These are phyloP conservation scores for Noctua pronuba DNA, from an alignment of 2,888 invertebrate species.

Conservation along the genomic window DNA sequence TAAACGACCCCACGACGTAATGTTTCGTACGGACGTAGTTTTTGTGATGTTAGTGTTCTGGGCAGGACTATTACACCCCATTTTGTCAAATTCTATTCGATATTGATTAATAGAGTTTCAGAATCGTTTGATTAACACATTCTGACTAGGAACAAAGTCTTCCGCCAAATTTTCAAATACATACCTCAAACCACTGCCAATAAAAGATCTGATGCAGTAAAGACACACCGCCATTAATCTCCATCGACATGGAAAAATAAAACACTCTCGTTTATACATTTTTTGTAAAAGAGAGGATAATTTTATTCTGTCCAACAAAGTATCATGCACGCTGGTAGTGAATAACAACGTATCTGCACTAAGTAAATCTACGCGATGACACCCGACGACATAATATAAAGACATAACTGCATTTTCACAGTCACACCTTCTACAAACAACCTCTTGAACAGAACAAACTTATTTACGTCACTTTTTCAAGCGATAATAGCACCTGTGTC, in stretches of 20 bases:
- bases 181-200: too few species aligned
- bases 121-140: too few species aligned
- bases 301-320: not conserved
- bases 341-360: slow-evolving; percentile 13
- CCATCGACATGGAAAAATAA: too few species aligned
- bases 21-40: too few species aligned
- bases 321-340: slow-evolving; percentile 8
- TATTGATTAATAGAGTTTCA: not conserved
- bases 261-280: not conserved
- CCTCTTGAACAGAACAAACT: slow-evolving; percentile 30
- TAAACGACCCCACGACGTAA: too few species aligned
- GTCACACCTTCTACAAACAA: slow-evolving; percentile 60
- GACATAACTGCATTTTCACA: slow-evolving; percentile 64
- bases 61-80: not conserved
- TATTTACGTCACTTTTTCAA: not conserved
- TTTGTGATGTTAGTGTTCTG: not conserved
- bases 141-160: too few species aligned
- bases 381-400: slow-evolving; percentile 48
- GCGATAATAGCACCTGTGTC: not conserved
- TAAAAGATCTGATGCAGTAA: too few species aligned
- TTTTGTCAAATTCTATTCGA: not conserved
- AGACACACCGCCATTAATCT: too few species aligned
- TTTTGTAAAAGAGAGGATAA: not conserved
- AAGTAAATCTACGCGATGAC: slow-evolving; percentile 38
- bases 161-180: too few species aligned